Conservation (phyloP, 1,140 invertebrate species). For the Ceratina australensis region DNA sequence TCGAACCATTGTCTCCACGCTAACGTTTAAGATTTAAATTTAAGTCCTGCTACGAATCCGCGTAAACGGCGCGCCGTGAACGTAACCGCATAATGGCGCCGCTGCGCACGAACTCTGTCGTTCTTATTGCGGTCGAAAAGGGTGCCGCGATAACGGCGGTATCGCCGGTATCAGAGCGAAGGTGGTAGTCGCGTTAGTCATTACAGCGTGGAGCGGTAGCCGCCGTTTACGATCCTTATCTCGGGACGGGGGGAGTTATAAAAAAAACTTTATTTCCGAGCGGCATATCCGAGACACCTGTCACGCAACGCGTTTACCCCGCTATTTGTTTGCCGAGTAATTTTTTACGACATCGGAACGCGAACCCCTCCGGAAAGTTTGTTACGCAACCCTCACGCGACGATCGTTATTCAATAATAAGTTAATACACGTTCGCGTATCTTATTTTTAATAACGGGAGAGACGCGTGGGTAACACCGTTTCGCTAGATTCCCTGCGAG, state of each 20-base stretch:
- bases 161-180: slow-evolving; percentile 2
- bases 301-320: slow-evolving; percentile 39
- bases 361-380: neutral
- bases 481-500: too few relatives aligned
- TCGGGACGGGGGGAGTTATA: neutral
- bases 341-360: slow-evolving; percentile 41
- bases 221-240: slow-evolving; percentile 38
- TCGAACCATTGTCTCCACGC: neutral
- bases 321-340: slow-evolving; percentile 41
- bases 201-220: slow-evolving; percentile 23
- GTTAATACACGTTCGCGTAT: too few relatives aligned
- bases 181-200: slow-evolving; percentile 26
- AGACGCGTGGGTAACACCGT: too few relatives aligned
- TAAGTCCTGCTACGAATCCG: neutral
- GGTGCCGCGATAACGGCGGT: slow-evolving; percentile 18
- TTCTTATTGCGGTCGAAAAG: slow-evolving; percentile 9
- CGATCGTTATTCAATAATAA: slow-evolving; percentile 15
- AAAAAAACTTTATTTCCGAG: slow-evolving; percentile 41
- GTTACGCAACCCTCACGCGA: slow-evolving; percentile 9
- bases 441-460: too few relatives aligned
- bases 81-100: neutral
- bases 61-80: neutral
- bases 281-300: slow-evolving; percentile 34
- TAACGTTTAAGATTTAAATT: neutral
- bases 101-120: neutral